A percentile compares a stretch with the other conserved stretches of the same genome.
Conservation (phyloP, 2,113 vertebrate genomes). For the Nycticebus coucang region DNA sequence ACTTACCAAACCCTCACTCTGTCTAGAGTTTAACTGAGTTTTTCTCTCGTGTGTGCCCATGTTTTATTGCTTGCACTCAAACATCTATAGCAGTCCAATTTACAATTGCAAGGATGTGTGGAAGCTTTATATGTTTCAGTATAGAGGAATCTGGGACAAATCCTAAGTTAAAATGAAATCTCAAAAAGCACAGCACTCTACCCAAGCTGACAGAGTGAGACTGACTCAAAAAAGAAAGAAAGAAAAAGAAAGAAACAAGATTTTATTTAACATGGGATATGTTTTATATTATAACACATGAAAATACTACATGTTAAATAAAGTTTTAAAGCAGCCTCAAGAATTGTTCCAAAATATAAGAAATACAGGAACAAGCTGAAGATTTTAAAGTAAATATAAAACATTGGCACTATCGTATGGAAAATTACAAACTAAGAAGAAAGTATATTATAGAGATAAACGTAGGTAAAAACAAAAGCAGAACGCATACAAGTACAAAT, state of each 20-base stretch:
- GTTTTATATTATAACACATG: background rate
- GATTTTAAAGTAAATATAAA: background rate
- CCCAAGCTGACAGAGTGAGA: too few species aligned
- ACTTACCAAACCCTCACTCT: too few species aligned
- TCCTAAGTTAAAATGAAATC: background rate
- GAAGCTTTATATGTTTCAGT: background rate
- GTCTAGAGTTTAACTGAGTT: too few species aligned
- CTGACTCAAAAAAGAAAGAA: too few species aligned
- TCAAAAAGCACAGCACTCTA: background rate
- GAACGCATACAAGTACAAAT: background rate
- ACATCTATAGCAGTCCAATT: too few species aligned
- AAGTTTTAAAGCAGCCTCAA: background rate
- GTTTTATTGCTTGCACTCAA: too few species aligned
- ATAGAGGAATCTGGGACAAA: background rate
- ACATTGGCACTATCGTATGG: background rate
- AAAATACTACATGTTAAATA: background rate
- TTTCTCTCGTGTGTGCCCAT: too few species aligned
- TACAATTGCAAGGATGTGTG: too few species aligned
- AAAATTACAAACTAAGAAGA: background rate
- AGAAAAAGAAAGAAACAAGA: background rate
- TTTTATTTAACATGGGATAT: background rate
- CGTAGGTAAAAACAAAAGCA: background rate
- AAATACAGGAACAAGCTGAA: background rate
- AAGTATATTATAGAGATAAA: background rate
- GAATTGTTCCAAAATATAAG: background rate